phyloP scores from a whole-genome alignment of 2,113 vertebrate genomes.

The Orthonyx spaldingii region DNA sequence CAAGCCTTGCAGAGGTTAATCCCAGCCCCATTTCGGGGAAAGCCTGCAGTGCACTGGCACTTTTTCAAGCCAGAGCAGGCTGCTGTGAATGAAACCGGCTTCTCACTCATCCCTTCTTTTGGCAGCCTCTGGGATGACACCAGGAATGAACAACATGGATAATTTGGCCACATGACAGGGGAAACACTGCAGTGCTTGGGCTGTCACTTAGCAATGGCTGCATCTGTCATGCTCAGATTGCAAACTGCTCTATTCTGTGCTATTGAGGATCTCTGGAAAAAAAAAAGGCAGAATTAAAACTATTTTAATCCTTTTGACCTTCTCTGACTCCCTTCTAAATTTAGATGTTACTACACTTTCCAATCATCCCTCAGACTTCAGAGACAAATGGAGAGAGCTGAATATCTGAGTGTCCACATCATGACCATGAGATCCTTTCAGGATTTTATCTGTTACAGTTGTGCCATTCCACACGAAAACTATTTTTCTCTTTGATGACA shows the following conservation, averaged over 20 bases:
- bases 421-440: background rate
- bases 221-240: background rate
- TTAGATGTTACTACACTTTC: background rate
- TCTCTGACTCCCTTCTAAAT: background rate
- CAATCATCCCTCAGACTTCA: background rate
- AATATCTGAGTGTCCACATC: background rate
- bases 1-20: background rate
- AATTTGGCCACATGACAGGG: background rate
- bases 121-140: background rate
- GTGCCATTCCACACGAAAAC: background rate
- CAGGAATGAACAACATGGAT: background rate
- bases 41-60: background rate
- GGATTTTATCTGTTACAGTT: background rate
- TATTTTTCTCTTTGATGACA: background rate
- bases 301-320: background rate
- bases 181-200: background rate
- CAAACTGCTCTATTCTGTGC: background rate
- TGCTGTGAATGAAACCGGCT: background rate
- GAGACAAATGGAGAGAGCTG: background rate
- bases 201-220: background rate
- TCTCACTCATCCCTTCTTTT: background rate
- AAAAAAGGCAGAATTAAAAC: background rate
- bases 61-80: background rate
- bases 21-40: background rate
- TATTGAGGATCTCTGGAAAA: accelerated